Percentiles rank a stretch among this genome's conserved stretches.
phyloP scores from a whole-genome alignment of 2,888 invertebrate species.

The Gasteruption jaculator region DNA sequence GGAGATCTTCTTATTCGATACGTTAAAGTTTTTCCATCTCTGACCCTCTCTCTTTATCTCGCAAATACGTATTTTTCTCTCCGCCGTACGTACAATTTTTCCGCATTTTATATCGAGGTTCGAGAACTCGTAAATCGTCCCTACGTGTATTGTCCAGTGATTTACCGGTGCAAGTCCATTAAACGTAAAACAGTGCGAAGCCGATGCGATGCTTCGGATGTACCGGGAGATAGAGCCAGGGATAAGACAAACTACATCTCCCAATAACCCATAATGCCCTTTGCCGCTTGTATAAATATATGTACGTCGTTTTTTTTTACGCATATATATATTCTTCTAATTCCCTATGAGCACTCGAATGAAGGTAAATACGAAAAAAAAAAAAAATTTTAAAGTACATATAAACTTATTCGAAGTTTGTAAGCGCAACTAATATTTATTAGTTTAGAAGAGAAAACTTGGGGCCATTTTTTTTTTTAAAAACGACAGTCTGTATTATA shows the following conservation, averaged over 20 bases:
- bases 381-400: not conserved
- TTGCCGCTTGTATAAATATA: too few relatives aligned
- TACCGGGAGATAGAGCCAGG: conserved; percentile 10
- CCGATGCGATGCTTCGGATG: conserved; percentile 32
- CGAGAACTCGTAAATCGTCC: conserved; percentile 35
- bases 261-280: too few relatives aligned
- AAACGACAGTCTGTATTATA: too few relatives aligned
- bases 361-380: not conserved
- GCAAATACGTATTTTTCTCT: conserved; percentile 1
- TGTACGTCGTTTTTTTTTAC: too few relatives aligned
- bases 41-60: conserved; percentile 11
- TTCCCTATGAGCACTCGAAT: not conserved
- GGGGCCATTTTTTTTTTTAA: too few relatives aligned
- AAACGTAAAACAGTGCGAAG: conserved; percentile 38
- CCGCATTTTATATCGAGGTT: conserved; percentile 21
- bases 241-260: conserved; percentile 36
- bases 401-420: too few relatives aligned
- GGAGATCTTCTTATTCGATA: conserved; percentile 12
- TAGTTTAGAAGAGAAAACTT: too few relatives aligned
- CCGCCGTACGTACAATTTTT: not conserved
- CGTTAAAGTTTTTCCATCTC: conserved; percentile 7
- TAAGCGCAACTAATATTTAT: too few relatives aligned
- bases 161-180: conserved; percentile 41
- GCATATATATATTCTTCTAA: not conserved
- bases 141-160: conserved; percentile 35